Base-by-base conservation (phyloP, 2,888 invertebrate genomes). In the Conomelus anceps region DNA sequence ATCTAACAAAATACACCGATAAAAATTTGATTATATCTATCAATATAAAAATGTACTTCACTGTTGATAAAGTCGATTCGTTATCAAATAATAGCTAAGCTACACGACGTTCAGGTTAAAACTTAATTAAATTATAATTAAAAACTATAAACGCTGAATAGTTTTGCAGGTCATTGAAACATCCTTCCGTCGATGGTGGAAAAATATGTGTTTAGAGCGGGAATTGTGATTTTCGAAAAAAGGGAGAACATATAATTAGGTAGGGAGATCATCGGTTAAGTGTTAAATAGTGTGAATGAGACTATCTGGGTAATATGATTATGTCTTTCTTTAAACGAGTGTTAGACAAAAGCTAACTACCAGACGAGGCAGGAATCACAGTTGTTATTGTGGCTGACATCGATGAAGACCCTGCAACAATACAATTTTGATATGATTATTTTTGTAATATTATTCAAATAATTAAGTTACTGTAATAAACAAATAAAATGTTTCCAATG, bases 341-440 rank as follows among this genome's bases (percentile, higher is more conserved):
- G 63, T n/a, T 13, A n/a, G 63, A n/a, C 85, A 85, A 89, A 17
- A 41, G 90, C 88, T 90, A 90, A 89, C 90, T 90, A 63, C 89
- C 89, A 26, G 90, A 90, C 6, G 90, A 90, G n/a, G 84, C 90
- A n/a, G 90, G 90, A 22, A 90, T 90, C 88, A 89, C 90, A 88
- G 90, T 22, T 41, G 85, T 90, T 84, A 24, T 85, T 85, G 88
- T 26, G 22, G 85, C 85, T 24, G 85, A 85, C 85, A 24, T 24
- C 11, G 85, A 85, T 3, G 63, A 63, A 4, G 63, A n/a, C 23
- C 24, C 23, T 23, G 86, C 22, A 22, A 86, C 6, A 86, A 86
- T 23, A 22, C 20, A 86, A 85, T 23, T 9, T 17, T 41, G 13
- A 20, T 41, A 20, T 41, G 13, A 20, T 41, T 17, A 41, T 13